These are phyloP conservation scores for Struthidea cinerea DNA, from an alignment of 2,113 vertebrate genomes.

Conservation along the genomic window DNA sequence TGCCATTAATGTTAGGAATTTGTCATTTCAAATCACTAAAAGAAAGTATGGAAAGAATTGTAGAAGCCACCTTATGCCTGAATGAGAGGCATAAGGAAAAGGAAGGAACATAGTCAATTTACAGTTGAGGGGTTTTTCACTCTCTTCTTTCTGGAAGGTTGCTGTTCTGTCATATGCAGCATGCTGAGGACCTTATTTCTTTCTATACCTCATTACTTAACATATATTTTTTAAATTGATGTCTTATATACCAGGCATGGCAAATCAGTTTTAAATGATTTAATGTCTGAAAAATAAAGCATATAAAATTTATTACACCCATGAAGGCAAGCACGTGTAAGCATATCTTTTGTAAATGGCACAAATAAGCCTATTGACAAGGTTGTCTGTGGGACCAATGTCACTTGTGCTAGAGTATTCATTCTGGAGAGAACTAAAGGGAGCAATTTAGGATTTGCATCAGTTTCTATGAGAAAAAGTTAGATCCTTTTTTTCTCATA, in stretches of 20 bases:
- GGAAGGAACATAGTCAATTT: neutral
- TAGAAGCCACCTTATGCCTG: neutral
- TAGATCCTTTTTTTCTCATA: neutral
- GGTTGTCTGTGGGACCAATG: neutral
- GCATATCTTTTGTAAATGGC: neutral
- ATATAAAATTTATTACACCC: neutral
- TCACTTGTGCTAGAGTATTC: neutral
- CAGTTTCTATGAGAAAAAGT: neutral
- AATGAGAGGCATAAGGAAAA: neutral
- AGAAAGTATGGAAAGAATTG: neutral
- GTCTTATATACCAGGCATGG: neutral
- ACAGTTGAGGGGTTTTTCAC: neutral
- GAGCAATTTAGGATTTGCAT: neutral
- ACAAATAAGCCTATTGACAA: neutral
- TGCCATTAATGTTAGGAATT: neutral
- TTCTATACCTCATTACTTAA: conserved; percentile 20
- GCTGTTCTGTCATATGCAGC: neutral
- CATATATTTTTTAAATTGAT: neutral
- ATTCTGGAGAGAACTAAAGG: neutral
- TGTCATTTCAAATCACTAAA: neutral
- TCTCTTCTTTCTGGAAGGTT: neutral
- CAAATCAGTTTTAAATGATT: neutral
- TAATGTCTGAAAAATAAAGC: neutral
- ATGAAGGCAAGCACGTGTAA: neutral
- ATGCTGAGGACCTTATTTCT: neutral